Percentiles rank a stretch among this genome's conserved stretches.
phyloP scores from a whole-genome alignment of 2,888 invertebrate genomes.

The Cerastis rubricosa region DNA sequence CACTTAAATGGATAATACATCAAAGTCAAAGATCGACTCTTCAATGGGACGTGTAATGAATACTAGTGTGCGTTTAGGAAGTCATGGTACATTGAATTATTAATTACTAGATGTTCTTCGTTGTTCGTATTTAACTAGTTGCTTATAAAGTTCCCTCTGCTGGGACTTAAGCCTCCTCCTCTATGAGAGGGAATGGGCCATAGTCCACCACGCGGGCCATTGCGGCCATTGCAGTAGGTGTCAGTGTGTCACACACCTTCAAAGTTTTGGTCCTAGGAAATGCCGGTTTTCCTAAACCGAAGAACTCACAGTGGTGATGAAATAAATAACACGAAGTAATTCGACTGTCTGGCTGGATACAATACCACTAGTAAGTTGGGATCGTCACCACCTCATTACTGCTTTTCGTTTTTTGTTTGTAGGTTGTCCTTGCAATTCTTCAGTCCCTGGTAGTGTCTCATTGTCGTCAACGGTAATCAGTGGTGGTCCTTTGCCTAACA shows the following conservation, averaged over 20 bases:
- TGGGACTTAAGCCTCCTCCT: neutral
- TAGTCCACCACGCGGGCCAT: neutral
- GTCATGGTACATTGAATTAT: conserved; percentile 68
- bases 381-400: neutral
- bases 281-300: neutral
- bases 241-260: neutral
- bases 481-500: neutral
- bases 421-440: neutral
- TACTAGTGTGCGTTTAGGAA: conserved; percentile 76
- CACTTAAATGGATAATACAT: conserved; percentile 81
- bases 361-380: neutral
- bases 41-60: conserved; percentile 83
- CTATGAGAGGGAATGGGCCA: neutral
- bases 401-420: neutral
- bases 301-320: neutral
- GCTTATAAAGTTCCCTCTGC: too few species aligned
- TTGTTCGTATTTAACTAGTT: conserved; percentile 24
- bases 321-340: neutral
- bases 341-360: neutral
- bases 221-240: neutral
- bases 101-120: conserved; percentile 61
- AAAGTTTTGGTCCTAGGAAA: neutral
- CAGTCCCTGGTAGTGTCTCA: neutral
- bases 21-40: conserved; percentile 78
- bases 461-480: neutral